Base-by-base conservation (phyloP, 2,113 vertebrate genomes). In the Stigmatopora argus region DNA sequence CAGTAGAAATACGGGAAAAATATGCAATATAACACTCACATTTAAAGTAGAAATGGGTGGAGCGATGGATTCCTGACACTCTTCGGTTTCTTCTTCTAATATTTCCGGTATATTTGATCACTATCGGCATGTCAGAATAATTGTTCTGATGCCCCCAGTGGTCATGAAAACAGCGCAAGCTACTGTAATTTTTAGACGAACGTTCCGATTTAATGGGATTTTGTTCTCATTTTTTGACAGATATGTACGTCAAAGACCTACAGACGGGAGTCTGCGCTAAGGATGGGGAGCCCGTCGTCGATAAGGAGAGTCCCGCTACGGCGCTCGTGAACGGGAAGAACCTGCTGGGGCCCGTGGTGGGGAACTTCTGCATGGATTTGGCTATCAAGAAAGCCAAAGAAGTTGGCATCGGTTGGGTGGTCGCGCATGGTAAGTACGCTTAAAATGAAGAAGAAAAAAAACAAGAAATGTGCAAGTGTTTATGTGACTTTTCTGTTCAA, bases 361-460 rank as follows among this genome's bases (percentile, higher is more conserved):
- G 91, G 44, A 91, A 91, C 80, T 92, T 86, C 85, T 92, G 91
- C 79, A 92, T 92, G 90, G 70, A 82, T 38, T 74, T 92, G 74
- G 90, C 91, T 64, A 82, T 92, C 8, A 83, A 84, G 68, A 92
- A 92, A 73, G 91, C 90, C 59, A 86, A 71, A 62, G 72, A 90
- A 0, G 82, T 72, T 1, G 90, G 91, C 57, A 84, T 92, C 6
- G 90, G 90, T 79, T 92, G 90, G 90, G 90, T 92, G 69, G 88
- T 90, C 45, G 90, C 91, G 17, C 79, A 74, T 0, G 88, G 91
- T 87, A 73, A 83, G 89, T 72, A 14, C 13, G 18, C 49, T 51
- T 11, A 4, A 51, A 51, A 51, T 4, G 12, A 23, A 47, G 7
- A 38, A 38, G 7, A 38, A 38, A 38, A 38, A 38, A 38, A 7